These are phyloP conservation scores for Rousettus leschenaultii DNA, from an alignment of 2,113 vertebrate species.

Conservation along the genomic window DNA sequence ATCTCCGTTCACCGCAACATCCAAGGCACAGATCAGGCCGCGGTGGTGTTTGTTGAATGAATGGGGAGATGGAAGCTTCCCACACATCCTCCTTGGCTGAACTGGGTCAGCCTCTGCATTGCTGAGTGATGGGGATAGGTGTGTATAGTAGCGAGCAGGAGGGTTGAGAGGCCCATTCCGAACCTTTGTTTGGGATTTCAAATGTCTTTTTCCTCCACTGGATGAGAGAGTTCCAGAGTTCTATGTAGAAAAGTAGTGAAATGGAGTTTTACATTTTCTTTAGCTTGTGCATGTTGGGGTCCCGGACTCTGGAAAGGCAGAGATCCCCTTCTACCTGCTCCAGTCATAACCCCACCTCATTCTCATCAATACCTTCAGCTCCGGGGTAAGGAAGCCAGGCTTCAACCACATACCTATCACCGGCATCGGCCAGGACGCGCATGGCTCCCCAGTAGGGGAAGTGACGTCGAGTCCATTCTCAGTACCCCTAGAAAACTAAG, in stretches of 20 bases:
- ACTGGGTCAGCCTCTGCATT: not conserved
- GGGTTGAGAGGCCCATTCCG: not conserved
- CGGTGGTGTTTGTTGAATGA: not conserved
- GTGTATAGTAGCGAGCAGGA: not conserved
- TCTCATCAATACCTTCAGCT: not conserved
- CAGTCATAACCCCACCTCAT: not conserved
- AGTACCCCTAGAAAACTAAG: not conserved
- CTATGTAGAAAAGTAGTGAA: not conserved
- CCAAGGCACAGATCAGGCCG: not conserved
- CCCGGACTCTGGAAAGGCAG: not conserved
- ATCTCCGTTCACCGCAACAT: not conserved
- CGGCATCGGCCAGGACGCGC: not conserved
- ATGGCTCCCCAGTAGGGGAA: not conserved
- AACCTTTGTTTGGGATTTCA: not conserved
- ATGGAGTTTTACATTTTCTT: not conserved
- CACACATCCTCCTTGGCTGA: not conserved
- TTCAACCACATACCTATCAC: not conserved
- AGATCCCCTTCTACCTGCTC: not conserved
- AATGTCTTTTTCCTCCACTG: not conserved
- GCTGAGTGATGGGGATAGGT: not conserved
- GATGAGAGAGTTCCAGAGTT: not conserved
- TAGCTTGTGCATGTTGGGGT: not conserved
- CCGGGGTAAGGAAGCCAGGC: not conserved
- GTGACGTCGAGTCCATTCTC: not conserved
- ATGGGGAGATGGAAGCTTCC: not conserved